Evolutionary conservation across 2,113 vertebrate species (phyloP).

Genomic region (Xiphophorus maculatus): DNA sequence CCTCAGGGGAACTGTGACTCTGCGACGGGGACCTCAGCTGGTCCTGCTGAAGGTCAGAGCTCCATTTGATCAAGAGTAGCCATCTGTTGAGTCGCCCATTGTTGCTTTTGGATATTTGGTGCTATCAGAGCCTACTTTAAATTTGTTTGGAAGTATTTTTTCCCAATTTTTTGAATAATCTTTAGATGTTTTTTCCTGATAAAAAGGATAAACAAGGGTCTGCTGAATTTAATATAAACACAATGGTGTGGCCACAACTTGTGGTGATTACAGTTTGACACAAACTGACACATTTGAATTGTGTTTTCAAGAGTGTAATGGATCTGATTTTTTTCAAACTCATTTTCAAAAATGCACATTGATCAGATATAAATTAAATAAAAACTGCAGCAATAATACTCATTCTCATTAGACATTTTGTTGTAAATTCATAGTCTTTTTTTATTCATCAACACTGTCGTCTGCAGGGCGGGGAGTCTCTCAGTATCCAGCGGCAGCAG

Average conservation of each 20-base stretch:
- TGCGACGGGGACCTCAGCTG: slow-evolving; percentile 72
- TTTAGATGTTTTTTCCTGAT: background rate
- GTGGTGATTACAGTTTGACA: too few relatives aligned
- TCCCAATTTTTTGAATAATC: background rate
- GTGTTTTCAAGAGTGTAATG: background rate
- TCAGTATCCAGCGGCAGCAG: slow-evolving; percentile 75
- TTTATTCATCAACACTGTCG: background rate
- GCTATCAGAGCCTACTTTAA: background rate
- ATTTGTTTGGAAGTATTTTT: background rate
- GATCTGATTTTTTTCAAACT: background rate
- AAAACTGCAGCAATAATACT: background rate
- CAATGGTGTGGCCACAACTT: too few relatives aligned
- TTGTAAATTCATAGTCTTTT: background rate
- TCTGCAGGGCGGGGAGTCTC: slow-evolving; percentile 74
- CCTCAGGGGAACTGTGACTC: slow-evolving; percentile 56
- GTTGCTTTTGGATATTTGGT: background rate
- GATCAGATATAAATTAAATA: background rate
- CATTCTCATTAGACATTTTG: background rate
- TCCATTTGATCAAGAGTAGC: background rate
- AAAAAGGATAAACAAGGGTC: background rate
- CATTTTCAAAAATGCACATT: background rate
- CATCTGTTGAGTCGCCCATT: background rate
- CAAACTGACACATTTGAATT: background rate
- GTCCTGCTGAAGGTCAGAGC: slow-evolving; percentile 78
- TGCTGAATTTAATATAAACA: too few relatives aligned